phyloP scores from a whole-genome alignment of 2,797 vertebrate genomes.

The Lepus townsendii region DNA sequence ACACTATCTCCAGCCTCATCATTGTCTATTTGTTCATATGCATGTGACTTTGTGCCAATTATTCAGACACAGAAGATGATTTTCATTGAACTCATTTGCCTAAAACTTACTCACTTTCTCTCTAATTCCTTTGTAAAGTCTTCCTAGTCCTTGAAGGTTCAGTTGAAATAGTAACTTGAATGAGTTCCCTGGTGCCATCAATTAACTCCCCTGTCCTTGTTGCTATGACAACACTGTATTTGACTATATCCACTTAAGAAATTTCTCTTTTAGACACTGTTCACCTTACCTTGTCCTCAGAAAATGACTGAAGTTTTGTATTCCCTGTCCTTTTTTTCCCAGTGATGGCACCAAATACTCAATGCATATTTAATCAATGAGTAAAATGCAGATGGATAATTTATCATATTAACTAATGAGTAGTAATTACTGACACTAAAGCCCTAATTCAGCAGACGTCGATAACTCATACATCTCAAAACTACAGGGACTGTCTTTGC shows the following conservation, averaged over 20 bases:
- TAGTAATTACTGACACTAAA: neutral
- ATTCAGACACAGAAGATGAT: neutral
- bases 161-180: neutral
- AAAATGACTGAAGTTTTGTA: neutral
- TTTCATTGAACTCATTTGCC: neutral
- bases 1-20: fast-evolving
- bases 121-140: neutral
- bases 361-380: neutral
- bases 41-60: neutral
- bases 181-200: neutral
- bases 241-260: neutral
- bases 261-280: neutral
- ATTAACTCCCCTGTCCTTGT: neutral
- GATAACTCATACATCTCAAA: neutral
- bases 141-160: neutral
- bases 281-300: neutral
- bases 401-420: neutral
- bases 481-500: neutral
- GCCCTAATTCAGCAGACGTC: neutral
- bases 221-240: neutral
- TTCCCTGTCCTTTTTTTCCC: neutral
- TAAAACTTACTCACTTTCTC: neutral
- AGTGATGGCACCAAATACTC: neutral
- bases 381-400: neutral
- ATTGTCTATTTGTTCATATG: neutral